Conservation (phyloP, 2,888 invertebrate genomes). For the Acleris cristana region DNA sequence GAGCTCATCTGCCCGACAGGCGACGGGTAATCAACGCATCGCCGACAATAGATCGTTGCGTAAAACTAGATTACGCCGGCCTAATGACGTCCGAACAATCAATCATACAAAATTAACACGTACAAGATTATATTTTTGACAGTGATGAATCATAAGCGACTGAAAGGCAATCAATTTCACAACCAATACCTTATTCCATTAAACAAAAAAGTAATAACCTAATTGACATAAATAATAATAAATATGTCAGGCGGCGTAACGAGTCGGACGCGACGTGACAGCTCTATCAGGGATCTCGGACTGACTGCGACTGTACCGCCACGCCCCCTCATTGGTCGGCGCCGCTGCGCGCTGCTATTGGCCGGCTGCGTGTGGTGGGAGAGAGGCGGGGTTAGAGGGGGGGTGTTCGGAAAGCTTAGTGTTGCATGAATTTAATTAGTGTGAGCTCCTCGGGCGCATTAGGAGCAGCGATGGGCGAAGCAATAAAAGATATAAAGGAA, state of each 20-base stretch:
- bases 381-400: conserved; percentile 50
- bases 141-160: conserved; percentile 82
- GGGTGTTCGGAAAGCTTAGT: conserved; percentile 74
- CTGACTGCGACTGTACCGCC: conserved; percentile 64
- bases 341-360: conserved; percentile 47
- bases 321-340: conserved; percentile 50
- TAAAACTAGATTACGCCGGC: conserved; percentile 76
- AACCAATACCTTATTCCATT: conserved; percentile 82
- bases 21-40: conserved; percentile 53
- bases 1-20: conserved; percentile 22
- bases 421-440: conserved; percentile 84
- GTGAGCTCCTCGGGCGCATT: conserved; percentile 83
- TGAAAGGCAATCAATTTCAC: conserved; percentile 83
- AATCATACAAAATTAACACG: conserved; percentile 83
- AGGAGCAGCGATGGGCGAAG: conserved; percentile 83
- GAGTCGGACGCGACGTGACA: conserved; percentile 81
- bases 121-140: conserved; percentile 78
- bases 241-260: conserved; percentile 82
- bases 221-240: conserved; percentile 85
- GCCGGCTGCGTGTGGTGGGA: conserved; percentile 48
- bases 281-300: conserved; percentile 79
- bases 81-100: conserved; percentile 77
- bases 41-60: conserved; percentile 68
- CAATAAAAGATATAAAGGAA: conserved; percentile 85
- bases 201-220: conserved; percentile 83